A percentile compares a stretch with the other conserved stretches of the same genome.
These are phyloP conservation scores for Drosophila chauvacae DNA, from an alignment of 1,140 invertebrate species.

Conservation along the genomic window DNA sequence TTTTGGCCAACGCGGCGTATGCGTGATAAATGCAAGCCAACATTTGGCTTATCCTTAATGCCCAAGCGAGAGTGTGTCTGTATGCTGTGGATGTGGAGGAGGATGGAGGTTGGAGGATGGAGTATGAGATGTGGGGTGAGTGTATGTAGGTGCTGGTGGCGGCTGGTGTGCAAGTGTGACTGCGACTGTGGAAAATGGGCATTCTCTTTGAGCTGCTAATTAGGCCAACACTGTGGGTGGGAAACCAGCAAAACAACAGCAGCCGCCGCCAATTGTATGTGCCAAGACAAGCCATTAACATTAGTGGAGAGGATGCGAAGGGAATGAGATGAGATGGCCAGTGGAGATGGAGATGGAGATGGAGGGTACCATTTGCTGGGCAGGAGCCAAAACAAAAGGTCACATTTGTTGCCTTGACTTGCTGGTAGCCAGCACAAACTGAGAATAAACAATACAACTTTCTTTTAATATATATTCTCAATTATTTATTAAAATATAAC, in stretches of 20 bases:
- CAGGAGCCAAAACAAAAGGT: slow-evolving; percentile 38
- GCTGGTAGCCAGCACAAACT: not conserved
- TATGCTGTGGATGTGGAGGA: not conserved
- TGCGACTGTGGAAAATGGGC: slow-evolving; percentile 24
- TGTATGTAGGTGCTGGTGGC: not conserved
- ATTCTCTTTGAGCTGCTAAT: slow-evolving; percentile 52
- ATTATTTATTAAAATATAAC: too few relatives aligned
- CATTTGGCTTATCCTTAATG: slow-evolving; percentile 54
- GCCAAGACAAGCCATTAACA: slow-evolving; percentile 71
- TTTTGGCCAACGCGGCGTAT: slow-evolving; percentile 57
- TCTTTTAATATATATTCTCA: not conserved
- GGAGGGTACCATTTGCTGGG: slow-evolving; percentile 13
- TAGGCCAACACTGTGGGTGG: slow-evolving; percentile 50
- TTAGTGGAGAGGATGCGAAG: slow-evolving; percentile 31
- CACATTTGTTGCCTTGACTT: slow-evolving; percentile 56
- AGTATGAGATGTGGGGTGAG: not conserved
- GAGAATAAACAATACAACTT: not conserved
- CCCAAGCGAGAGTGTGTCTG: slow-evolving; percentile 4
- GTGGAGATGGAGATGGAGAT: not conserved
- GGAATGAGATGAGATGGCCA: not conserved
- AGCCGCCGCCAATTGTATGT: slow-evolving; percentile 61
- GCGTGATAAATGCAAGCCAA: slow-evolving; percentile 72
- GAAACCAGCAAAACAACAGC: slow-evolving; percentile 45
- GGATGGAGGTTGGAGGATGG: not conserved
- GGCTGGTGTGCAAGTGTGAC: slow-evolving; percentile 13